Evolutionary conservation across 2,797 vertebrate species (phyloP), one percentile per base, ranked within the genome.

Genomic region (Eurystomus glaucurus): DNA sequence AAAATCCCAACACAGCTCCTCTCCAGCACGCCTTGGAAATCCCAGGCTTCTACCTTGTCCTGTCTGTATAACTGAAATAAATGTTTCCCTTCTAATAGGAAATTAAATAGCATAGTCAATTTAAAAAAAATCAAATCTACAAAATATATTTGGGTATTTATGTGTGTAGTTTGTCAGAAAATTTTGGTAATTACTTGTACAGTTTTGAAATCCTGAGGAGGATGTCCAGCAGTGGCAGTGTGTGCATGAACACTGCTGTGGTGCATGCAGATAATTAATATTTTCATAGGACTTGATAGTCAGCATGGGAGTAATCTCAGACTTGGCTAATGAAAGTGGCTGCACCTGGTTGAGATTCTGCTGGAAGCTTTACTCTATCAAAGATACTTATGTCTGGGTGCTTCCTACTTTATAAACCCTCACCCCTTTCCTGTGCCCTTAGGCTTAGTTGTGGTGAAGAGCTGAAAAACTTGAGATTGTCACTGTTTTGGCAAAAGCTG

Each of bases 341-440:
- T 96, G 96, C 88, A 93, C 94, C 90, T 97, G 84, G 83, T 89
- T 93, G 61, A 94, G 86, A 90, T 96, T 72, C 80, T 90, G 41
- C 64, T 97, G 80, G 92, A 96, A 94, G 90, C 71, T 93, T 87
- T 82, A n/a, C 66, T 93, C 83, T 85, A 85, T 92, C 77, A 82
- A 58, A 97, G 65, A 79, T 79, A 76, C 76, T 95, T 82, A 48
- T 12, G 46, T 83, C 66, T 55, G 58, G 74, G 84, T 77, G 55
- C 90, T 93, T 83, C 57, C 55, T 58, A 41, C 66, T 90, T 89
- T 64, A n/a, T 66, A 85, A 71, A 96, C 22, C 54, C 55, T 86
- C 7, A 0, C 21, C 28, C 31, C 28, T 81, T 94, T 85, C 81
- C 68, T 50, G 46, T 69, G 90, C 52, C 92, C 45, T 91, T 74